Evolutionary conservation across 2,797 vertebrate genomes (phyloP).

Genomic region (Galaxias olidus): DNA sequence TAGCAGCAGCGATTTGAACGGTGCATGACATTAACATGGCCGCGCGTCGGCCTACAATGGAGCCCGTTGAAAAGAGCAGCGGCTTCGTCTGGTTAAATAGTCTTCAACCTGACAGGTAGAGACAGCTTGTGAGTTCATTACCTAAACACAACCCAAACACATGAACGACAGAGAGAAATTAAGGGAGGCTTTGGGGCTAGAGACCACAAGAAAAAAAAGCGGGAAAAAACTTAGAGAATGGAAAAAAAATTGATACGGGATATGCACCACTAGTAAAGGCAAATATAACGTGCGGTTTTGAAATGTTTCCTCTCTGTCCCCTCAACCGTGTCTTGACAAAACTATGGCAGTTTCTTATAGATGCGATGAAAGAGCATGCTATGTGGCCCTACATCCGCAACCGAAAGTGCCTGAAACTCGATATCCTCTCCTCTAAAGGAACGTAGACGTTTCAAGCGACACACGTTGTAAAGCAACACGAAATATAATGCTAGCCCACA

Average conservation of each 20-base stretch:
- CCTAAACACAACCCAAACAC: constrained; percentile 56
- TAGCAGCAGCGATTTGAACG: constrained; percentile 99
- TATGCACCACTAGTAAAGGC: neutral
- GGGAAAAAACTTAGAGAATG: no score
- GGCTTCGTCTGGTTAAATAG: constrained; percentile 77
- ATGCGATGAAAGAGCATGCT: constrained; percentile 17
- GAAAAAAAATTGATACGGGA: constrained; percentile 30
- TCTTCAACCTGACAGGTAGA: constrained; percentile 72
- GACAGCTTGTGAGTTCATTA: constrained; percentile 81
- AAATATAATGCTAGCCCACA: constrained; percentile 13
- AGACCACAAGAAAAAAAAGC: constrained; percentile 27
- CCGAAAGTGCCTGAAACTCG: constrained; percentile 25
- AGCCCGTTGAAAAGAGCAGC: constrained; percentile 74
- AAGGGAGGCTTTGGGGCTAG: constrained; percentile 24
- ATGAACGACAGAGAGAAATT: constrained; percentile 17
- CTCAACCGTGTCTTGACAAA: constrained; percentile 19
- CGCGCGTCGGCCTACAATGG: constrained; percentile 77
- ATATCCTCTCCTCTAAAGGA: constrained; percentile 33
- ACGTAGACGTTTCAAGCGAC: constrained; percentile 44
- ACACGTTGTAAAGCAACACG: constrained; percentile 40
- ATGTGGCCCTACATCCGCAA: constrained; percentile 28
- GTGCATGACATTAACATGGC: constrained; percentile 99
- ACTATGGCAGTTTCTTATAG: constrained; percentile 36
- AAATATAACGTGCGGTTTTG: no score
- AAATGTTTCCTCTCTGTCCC: no score